Evolutionary conservation across 2,113 vertebrate genomes (phyloP).

Genomic region (Megaceryle torquata): DNA sequence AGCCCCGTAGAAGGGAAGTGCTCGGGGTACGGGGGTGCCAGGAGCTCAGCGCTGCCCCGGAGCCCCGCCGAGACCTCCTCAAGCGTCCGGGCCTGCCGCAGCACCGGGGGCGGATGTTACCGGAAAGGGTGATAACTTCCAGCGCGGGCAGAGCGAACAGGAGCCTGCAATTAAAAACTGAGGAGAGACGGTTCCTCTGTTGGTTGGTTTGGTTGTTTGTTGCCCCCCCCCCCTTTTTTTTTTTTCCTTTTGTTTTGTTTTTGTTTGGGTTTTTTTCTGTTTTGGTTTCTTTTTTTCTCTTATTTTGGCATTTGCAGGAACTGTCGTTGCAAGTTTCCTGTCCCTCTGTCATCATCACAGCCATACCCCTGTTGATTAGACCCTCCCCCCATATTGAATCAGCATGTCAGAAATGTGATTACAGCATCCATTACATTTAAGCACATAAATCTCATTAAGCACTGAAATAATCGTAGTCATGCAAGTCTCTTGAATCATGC

Average conservation of each 20-base stretch:
- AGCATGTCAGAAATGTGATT: not conserved
- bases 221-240: too few relatives aligned
- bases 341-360: not conserved
- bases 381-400: not conserved
- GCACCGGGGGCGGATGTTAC: not conserved
- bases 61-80: not conserved
- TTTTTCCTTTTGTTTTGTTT: not conserved
- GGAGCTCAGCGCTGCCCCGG: too few relatives aligned
- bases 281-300: not conserved
- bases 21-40: not conserved
- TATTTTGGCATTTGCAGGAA: not conserved
- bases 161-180: not conserved
- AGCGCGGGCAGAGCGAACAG: not conserved
- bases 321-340: not conserved
- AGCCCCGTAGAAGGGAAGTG: not conserved
- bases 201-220: not conserved
- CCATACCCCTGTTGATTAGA: not conserved
- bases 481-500: slow-evolving; percentile 15
- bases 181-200: not conserved
- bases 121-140: not conserved
- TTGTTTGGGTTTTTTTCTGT: too few relatives aligned
- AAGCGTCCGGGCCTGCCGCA: not conserved
- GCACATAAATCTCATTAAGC: not conserved
- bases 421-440: not conserved
- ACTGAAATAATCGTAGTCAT: not conserved